phyloP scores from a whole-genome alignment of 2,888 invertebrate species.

The Cartodere bifasciata region DNA sequence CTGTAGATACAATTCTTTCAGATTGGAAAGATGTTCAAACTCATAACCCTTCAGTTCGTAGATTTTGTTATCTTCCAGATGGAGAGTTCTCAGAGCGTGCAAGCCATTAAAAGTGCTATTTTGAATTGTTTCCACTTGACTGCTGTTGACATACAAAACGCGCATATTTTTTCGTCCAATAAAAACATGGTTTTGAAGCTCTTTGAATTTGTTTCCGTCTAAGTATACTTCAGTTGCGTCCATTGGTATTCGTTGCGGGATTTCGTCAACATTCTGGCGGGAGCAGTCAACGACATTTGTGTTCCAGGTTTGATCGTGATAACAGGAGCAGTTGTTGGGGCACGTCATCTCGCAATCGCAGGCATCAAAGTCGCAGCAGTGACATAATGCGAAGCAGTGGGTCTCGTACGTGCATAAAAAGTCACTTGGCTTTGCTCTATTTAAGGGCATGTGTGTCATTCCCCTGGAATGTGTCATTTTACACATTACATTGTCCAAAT shows the following conservation, averaged over 20 bases:
- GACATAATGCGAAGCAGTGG: conserved; percentile 88
- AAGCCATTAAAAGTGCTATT: conserved; percentile 86
- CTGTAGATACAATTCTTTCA: conserved; percentile 74
- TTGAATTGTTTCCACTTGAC: conserved; percentile 71
- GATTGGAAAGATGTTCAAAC: conserved; percentile 65
- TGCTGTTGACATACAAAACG: conserved; percentile 73
- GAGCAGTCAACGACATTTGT: conserved; percentile 89
- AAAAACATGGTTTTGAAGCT: conserved; percentile 76
- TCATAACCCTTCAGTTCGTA: conserved; percentile 70
- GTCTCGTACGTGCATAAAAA: conserved; percentile 87
- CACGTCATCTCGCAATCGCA: conserved; percentile 97
- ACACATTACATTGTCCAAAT: conserved; percentile 79
- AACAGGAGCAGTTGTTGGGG: conserved; percentile 86
- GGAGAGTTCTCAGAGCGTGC: conserved; percentile 62
- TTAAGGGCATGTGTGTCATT: conserved; percentile 63
- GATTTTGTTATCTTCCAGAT: conserved; percentile 76
- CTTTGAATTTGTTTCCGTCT: conserved; percentile 78
- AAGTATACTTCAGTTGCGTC: conserved; percentile 88
- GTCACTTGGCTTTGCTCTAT: conserved; percentile 65
- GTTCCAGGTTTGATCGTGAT: conserved; percentile 87
- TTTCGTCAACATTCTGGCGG: conserved; percentile 59
- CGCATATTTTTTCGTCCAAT: conserved; percentile 83
- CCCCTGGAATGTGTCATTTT: conserved; percentile 74
- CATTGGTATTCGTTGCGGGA: conserved; percentile 82
- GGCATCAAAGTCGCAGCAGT: conserved; percentile 91